Base-by-base conservation (phyloP, 2,888 invertebrate species). In the Lordiphosa fenestrarum region DNA sequence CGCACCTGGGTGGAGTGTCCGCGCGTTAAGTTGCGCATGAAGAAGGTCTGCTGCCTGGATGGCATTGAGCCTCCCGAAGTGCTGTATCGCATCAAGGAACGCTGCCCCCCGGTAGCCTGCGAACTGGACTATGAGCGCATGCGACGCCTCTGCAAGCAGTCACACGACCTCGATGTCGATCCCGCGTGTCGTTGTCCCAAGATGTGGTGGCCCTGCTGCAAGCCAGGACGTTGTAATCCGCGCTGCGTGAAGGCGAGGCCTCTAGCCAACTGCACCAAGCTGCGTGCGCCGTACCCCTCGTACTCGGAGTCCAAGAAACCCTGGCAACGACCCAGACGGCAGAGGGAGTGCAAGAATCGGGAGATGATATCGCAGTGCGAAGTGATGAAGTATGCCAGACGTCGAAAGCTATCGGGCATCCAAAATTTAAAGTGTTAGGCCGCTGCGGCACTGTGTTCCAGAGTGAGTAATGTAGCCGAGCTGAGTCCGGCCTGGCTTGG, bases 1-100 rank as follows among this genome's bases (percentile, higher is more conserved):
- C 82, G 85, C 42, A 87, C 86, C 6, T 87, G 86, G 88, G 13
- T 55, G 0, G 74, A 77, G n/a, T 87, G 82, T 46, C 74, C 80
- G 0, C 39, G 56, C 1, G 33, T 69, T 0, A 49, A 36, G 13
- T 47, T 63, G 6, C 66, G 68, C 1, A 5, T 70, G 21, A 71
- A 59, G 12, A 69, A 70, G 13, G 33, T 77, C 0, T 84, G 84
- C 49, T 83, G 75, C 41, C 39, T 60, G 33, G 65, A 73, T 6
- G 38, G 39, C 1, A 71, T 73, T 0, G n/a, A 50, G 4, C 59
- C 70, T 0, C 77, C 77, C 1, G 82, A 84, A 44, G 42, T 84
- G 6, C 6, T 12, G 0, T 51, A 15, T n/a, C 64, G 81, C 0
- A 3, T 48, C 12, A 66, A 48, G 21, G 7, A 21, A 4, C 19